Evolutionary conservation across 1,140 invertebrate genomes (phyloP), one percentile per base, ranked within the genome.

Genomic region (Scaptomyza hsui): DNA sequence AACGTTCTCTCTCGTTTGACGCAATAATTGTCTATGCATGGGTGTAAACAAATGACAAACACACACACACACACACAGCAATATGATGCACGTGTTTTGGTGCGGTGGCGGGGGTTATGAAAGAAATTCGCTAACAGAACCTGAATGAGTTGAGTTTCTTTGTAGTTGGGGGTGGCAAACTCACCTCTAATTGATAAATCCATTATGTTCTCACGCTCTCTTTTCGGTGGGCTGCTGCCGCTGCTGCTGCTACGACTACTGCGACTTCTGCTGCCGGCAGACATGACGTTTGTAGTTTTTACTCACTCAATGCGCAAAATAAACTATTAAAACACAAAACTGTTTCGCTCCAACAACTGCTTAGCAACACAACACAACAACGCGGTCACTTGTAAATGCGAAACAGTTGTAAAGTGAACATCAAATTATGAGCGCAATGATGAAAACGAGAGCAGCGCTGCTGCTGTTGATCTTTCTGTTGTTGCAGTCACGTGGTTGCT

Each of bases 111-210:
- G 24, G 19, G 12, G 18, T 18, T 45, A 32, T 71, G n/a, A 29
- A 65, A 55, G 35, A 56, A 41, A 57, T 47, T 69, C 18, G 42
- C 37, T 18, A 51, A 45, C 55, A 68, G 26, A n/a, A 53, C 13
- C 49, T 72, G 39, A 76, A 69, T 70, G 80, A 63, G 60, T 48
- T 72, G 42, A 44, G 45, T 42, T 42, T 16, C 29, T 32, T 7
- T 24, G 47, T 24, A 9, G n/a, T 19, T 24, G 5, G 19, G n/a
- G 39, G 52, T 35, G 68, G 16, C 19, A 55, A 49, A 82, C 82
- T 72, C 61, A 88, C 82, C 82, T 82, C 71, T 78, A 32, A 86
- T 75, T 72, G 82, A 88, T 64, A 88, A 82, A 82, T 88, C 82
- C 82, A 88, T 88, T 55, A 88, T 88, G 52, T 72, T 79, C 76